Base-by-base conservation (phyloP, 2,113 vertebrate genomes). In the Genyomyrus donnyi region DNA sequence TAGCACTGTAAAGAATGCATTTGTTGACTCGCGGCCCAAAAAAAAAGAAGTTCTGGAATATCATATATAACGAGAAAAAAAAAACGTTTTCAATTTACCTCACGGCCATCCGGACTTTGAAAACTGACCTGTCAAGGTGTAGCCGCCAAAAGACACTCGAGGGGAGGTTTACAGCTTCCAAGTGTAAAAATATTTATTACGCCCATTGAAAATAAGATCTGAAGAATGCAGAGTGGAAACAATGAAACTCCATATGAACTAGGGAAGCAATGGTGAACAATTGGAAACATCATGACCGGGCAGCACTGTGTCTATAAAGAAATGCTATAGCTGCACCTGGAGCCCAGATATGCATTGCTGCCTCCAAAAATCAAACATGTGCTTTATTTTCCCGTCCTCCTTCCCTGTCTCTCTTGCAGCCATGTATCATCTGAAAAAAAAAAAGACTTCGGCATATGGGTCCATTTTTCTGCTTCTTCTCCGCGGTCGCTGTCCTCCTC, bases 101-200 rank as follows among this genome's bases (percentile, higher is more conserved):
- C 84, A 77, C 83, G 80, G 90, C 91, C 90, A 91, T 91, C 91
- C 39, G 88, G 91, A 88, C 89, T 85, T 89, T 89, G 91, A 91
- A 89, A 88, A 88, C 91, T 90, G 87, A 91, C 89, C 91, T 83
- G 88, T 90, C 85, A 49, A 49, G 52, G 87, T 77, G 62, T 62
- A 80, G 83, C 90, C 91, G 92, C 91, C 91, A 93, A 90, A 93
- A 92, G 91, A 77, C 90, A 90, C 89, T 92, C 90, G 90, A 90
- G 88, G 83, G 86, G 84, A 90, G 80, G 90, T 93, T 93, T 92
- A 93, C 90, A 93, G 90, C 91, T 91, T 93, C 91, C 91, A 92
- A 92, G 91, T 91, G 92, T 93, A 92, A 93, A 93, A 92, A 90
- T 92, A 92, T 93, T 93, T 92, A 92, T 93, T 91, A 89, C 86